Evolutionary conservation across 2,888 invertebrate genomes (phyloP), one percentile per base, ranked within the genome.

Genomic region (Latrodectus elegans): DNA sequence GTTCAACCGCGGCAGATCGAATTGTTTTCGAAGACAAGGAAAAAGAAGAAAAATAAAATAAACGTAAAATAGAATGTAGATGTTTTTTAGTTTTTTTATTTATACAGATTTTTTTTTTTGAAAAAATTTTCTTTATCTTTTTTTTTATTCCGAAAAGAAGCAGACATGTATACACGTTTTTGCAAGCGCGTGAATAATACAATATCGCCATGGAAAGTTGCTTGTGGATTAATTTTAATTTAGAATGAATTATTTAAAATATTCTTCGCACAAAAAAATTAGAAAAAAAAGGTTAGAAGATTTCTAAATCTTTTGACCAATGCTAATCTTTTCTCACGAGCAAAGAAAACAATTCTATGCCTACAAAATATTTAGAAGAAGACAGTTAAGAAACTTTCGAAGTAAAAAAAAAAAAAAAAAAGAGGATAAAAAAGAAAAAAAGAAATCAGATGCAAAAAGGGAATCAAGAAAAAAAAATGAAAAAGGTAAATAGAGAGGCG

Each of bases 211-310:
- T 55, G 52, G 53, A 71, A 88, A 74, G 71, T 82, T 77, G 81
- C 71, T 73, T 70, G 49, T 68, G 83, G 87, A 88, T 88, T 88
- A 88, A 82, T 88, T 88, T 88, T 88, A 88, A 88, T 88, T 82
- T 88, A 78, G 73, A 78, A 79, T 88, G 82, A 88, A 88, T 88
- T 83, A 88, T 88, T 77, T 83, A 87, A 87, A 87, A 82, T 77
- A 65, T 82, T 78, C 72, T 71, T 49, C 67, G 53, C 17, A 26
- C 22, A 86, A 86, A 85, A 83, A 84, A 67, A 15, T 70, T 71
- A 55, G 70, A 14, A 70, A 64, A 53, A 65, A n/a, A 68, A 64
- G 65, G 60, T 17, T 71, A 49, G 51, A 60, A 51, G 49, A 67
- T 76, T 65, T 76, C 75, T 76, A 81, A 86, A 86, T 86, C 86